Conservation (phyloP, 1,140 invertebrate genomes). For the Glomeris maerens region DNA sequence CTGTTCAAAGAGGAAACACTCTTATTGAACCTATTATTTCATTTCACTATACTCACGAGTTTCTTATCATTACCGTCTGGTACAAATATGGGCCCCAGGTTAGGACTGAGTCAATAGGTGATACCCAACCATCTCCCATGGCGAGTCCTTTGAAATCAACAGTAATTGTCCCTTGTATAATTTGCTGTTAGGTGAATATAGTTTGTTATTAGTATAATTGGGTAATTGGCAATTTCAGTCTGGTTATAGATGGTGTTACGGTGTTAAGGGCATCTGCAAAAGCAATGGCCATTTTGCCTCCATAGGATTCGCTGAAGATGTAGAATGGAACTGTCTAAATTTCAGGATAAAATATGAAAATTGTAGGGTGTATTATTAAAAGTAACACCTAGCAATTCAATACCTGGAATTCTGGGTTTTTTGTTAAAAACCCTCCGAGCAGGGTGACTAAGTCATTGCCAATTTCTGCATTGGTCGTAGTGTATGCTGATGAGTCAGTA, state of each 20-base stretch:
- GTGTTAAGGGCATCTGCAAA: conserved; percentile 47
- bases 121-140: conserved; percentile 73
- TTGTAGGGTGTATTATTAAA: too few relatives aligned
- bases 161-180: conserved; percentile 43
- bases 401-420: conserved; percentile 44
- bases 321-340: conserved; percentile 50
- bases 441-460: conserved; percentile 59
- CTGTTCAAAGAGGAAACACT: conserved; percentile 22
- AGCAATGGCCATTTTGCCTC: conserved; percentile 74
- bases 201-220: conserved; percentile 9
- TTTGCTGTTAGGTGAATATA: conserved; percentile 38
- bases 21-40: too few relatives aligned
- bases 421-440: conserved; percentile 46
- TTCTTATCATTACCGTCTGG: conserved; percentile 40
- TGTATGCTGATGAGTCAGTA: conserved; percentile 37
- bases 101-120: conserved; percentile 59
- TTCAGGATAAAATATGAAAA: not conserved
- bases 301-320: conserved; percentile 72
- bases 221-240: too few relatives aligned
- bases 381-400: not conserved
- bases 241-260: too few relatives aligned
- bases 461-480: conserved; percentile 53
- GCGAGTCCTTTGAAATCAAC: conserved; percentile 60
- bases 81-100: conserved; percentile 67
- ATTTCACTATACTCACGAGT: conserved; percentile 2